Conservation (phyloP, 2,888 invertebrate genomes). For the Nomada ruficornis region DNA sequence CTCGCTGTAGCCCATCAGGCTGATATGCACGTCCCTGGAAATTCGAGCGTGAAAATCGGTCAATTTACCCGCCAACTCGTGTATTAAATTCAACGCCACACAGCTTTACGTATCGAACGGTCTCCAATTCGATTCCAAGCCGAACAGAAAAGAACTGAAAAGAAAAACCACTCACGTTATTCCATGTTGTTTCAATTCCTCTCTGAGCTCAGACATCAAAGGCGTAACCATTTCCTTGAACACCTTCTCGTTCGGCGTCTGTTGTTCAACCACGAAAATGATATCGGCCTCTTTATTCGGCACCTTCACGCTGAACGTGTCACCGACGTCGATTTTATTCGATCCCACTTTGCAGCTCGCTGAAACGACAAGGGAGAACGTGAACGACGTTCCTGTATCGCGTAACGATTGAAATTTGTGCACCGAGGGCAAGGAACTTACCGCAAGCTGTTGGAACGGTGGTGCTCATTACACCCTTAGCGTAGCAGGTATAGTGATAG, state of each 20-base stretch:
- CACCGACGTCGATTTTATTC: constrained; percentile 85
- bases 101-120: constrained; percentile 48
- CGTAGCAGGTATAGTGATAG: constrained; percentile 88
- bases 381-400: background rate
- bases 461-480: constrained; percentile 86
- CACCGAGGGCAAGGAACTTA: constrained; percentile 72
- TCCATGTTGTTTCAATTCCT: constrained; percentile 87
- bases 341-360: constrained; percentile 85
- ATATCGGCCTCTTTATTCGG: constrained; percentile 93
- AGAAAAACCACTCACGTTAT: constrained; percentile 85
- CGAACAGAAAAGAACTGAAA: background rate
- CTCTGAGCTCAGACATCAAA: constrained; percentile 86
- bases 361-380: constrained; percentile 62
- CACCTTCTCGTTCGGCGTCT: constrained; percentile 87
- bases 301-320: constrained; percentile 87
- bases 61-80: background rate
- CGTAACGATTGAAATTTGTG: background rate
- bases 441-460: constrained; percentile 88
- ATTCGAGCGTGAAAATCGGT: background rate
- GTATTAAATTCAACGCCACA: background rate
- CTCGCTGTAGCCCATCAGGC: constrained; percentile 87
- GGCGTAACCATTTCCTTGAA: constrained; percentile 88
- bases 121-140: background rate
- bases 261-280: constrained; percentile 90
- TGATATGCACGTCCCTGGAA: constrained; percentile 86